A percentile compares a stretch with the other conserved stretches of the same genome.
Evolutionary conservation across 1,140 invertebrate genomes (phyloP).

Genomic region (Plectrocnemia conspersa): DNA sequence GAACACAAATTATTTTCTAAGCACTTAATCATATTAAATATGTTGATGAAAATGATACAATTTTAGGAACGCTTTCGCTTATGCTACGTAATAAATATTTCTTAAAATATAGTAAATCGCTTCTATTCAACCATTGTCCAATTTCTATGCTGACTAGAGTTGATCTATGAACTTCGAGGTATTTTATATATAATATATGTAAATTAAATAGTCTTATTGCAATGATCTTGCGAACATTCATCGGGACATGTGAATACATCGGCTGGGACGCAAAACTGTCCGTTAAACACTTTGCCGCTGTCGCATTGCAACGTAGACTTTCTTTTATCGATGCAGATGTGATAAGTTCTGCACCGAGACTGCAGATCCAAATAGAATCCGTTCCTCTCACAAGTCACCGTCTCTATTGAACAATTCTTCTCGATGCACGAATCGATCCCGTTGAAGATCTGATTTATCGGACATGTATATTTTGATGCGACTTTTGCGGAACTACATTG

Average conservation of each 20-base stretch:
- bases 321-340: slow-evolving; percentile 50
- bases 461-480: slow-evolving; percentile 43
- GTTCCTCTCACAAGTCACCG: slow-evolving; percentile 42
- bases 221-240: slow-evolving; percentile 37
- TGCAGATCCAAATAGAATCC: slow-evolving; percentile 52
- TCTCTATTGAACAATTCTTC: slow-evolving; percentile 25
- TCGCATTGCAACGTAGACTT: slow-evolving; percentile 45
- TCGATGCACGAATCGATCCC: slow-evolving; percentile 38
- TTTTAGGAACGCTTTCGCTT: slow-evolving; percentile 14
- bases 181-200: background rate
- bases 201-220: slow-evolving; percentile 21
- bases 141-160: slow-evolving; percentile 12
- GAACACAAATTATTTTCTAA: too few species aligned
- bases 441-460: slow-evolving; percentile 45
- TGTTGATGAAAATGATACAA: too few species aligned
- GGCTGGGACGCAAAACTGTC: slow-evolving; percentile 50
- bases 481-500: slow-evolving; percentile 48
- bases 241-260: slow-evolving; percentile 50
- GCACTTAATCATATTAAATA: too few species aligned
- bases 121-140: background rate
- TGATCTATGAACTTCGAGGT: slow-evolving; percentile 8
- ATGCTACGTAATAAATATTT: slow-evolving; percentile 18
- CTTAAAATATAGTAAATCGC: background rate
- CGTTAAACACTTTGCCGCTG: slow-evolving; percentile 47
- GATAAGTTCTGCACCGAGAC: slow-evolving; percentile 53